Conservation (phyloP, 2,888 invertebrate species). For the Ophonus ardosiacus region DNA sequence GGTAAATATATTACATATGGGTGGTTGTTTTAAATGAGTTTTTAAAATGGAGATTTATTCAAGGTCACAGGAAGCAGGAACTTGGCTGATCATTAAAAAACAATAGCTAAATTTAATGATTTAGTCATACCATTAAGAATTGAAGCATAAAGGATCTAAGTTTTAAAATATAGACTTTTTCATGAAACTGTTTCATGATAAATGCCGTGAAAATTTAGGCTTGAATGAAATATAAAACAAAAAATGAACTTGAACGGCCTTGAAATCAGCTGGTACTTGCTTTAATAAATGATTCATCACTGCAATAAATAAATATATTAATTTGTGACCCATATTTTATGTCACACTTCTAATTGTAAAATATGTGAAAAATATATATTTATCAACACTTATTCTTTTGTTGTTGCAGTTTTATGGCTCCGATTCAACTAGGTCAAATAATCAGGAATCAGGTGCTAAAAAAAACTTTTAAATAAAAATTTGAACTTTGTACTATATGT, state of each 20-base stretch:
- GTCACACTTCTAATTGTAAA: too few species aligned
- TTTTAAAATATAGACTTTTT: too few species aligned
- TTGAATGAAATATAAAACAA: too few species aligned
- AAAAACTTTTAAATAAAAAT: neutral
- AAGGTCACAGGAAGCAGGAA: conserved; percentile 30
- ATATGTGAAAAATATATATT: too few species aligned
- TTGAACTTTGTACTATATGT: conserved; percentile 7
- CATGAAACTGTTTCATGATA: too few species aligned
- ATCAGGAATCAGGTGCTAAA: neutral
- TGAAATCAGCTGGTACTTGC: too few species aligned
- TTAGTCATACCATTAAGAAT: neutral
- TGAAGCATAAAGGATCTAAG: neutral
- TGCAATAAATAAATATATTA: too few species aligned
- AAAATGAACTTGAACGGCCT: too few species aligned
- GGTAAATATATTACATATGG: neutral
- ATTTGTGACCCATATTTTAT: too few species aligned
- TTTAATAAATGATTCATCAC: too few species aligned
- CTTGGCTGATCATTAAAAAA: neutral
- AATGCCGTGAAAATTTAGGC: too few species aligned
- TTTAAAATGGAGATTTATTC: conserved; percentile 4
- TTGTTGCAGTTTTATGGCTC: conserved; percentile 17
- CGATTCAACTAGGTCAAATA: conserved; percentile 30
- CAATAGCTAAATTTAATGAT: neutral
- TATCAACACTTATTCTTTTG: neutral
- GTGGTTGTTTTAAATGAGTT: neutral